These are phyloP conservation scores for Ametastegia equiseti DNA, from an alignment of 2,888 invertebrate species.

Conservation along the genomic window DNA sequence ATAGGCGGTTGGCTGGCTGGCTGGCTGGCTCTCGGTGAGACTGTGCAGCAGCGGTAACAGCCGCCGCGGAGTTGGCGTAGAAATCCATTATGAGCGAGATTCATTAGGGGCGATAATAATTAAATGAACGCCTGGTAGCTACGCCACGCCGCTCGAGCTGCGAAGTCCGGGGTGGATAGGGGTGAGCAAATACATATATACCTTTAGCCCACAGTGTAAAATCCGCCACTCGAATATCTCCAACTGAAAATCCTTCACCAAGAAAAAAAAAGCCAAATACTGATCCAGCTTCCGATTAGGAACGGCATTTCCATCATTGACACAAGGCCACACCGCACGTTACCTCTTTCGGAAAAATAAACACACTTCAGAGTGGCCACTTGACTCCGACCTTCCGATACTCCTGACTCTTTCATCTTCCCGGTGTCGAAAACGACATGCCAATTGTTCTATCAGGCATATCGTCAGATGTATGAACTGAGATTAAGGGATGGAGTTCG, in stretches of 20 bases:
- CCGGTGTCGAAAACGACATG: background rate
- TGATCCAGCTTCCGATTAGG: background rate
- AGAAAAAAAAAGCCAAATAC: background rate
- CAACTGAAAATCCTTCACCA: background rate
- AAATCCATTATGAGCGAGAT: conserved; percentile 68
- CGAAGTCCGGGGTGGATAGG: conserved; percentile 10
- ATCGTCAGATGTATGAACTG: too few species aligned
- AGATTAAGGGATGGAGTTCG: too few species aligned
- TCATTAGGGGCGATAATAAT: conserved; percentile 68
- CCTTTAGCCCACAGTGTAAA: background rate
- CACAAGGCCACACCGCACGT: too few species aligned
- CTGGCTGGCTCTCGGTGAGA: conserved; percentile 6
- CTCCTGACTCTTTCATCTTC: background rate
- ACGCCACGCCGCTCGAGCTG: background rate
- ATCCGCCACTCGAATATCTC: background rate
- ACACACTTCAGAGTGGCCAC: background rate
- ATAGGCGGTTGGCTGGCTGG: conserved; percentile 30
- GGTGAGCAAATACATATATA: conserved; percentile 12
- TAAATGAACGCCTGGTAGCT: conserved; percentile 64
- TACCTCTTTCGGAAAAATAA: too few species aligned
- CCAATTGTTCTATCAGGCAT: background rate
- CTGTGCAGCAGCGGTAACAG: conserved; percentile 42
- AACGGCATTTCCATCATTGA: background rate
- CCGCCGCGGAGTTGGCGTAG: conserved; percentile 61
- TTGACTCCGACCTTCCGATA: background rate